Percentiles rank a stretch among this genome's conserved stretches.
Evolutionary conservation across 2,888 invertebrate genomes (phyloP).

Genomic region (Ypsolopha scabrella): DNA sequence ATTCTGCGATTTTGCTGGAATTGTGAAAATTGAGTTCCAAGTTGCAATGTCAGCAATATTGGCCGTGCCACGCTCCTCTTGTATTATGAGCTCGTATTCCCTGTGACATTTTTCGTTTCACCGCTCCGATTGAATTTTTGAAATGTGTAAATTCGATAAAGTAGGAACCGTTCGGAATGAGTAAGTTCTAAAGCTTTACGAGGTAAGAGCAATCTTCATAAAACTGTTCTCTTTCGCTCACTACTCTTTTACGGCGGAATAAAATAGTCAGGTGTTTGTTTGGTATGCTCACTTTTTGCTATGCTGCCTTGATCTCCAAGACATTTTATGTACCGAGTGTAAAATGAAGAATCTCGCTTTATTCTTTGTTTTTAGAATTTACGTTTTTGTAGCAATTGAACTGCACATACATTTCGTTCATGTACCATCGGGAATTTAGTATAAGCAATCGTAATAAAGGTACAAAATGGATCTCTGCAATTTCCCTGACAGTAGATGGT

Average conservation of each 20-base stretch:
- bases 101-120: conserved; percentile 61
- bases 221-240: no score
- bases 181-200: neutral
- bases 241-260: no score
- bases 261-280: no score
- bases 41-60: conserved; percentile 55
- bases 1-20: conserved; percentile 38
- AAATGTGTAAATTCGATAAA: conserved; percentile 65
- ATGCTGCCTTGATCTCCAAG: no score
- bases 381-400: no score
- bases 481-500: no score
- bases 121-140: conserved; percentile 59
- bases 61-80: conserved; percentile 42
- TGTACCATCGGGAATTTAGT: no score
- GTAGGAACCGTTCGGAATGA: conserved; percentile 13
- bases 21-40: conserved; percentile 53
- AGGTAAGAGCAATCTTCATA: neutral
- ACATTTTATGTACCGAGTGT: neutral
- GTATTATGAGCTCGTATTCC: conserved; percentile 62
- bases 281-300: no score
- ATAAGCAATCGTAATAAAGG: no score
- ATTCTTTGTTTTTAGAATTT: no score
- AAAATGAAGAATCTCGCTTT: neutral
- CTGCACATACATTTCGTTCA: no score
- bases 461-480: no score